Percentiles rank a stretch among this genome's conserved stretches.
phyloP scores from a whole-genome alignment of 2,113 vertebrate species.

The Actinemys pallida region DNA sequence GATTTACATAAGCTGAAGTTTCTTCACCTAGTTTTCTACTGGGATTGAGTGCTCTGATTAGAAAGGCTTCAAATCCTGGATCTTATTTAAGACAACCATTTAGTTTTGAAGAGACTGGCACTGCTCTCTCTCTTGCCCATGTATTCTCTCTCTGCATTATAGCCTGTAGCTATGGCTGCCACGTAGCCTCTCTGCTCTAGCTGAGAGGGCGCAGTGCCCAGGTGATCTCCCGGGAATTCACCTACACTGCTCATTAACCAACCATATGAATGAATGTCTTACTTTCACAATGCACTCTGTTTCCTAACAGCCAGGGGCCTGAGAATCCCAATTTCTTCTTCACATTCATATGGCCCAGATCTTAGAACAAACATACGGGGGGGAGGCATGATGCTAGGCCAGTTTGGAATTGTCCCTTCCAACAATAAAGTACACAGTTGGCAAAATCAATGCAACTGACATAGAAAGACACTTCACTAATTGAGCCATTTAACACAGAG shows the following conservation, averaged over 20 bases:
- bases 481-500: constrained; percentile 71
- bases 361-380: not conserved
- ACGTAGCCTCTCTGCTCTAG: constrained; percentile 10
- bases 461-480: constrained; percentile 55
- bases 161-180: not conserved
- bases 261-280: rapidly evolving
- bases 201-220: not conserved
- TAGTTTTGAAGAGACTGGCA: not conserved
- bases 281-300: not conserved
- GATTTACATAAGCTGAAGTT: not conserved
- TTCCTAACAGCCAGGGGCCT: not conserved
- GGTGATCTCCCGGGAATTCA: constrained; percentile 20
- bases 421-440: constrained; percentile 38
- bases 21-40: not conserved
- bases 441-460: constrained; percentile 47
- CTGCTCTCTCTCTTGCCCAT: rapidly evolving
- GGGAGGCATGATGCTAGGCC: not conserved
- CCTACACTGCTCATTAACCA: constrained; percentile 48
- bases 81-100: not conserved
- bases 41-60: not conserved
- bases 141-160: not conserved
- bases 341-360: not conserved
- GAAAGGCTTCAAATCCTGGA: not conserved
- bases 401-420: constrained; percentile 56
- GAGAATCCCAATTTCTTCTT: not conserved